A percentile compares a stretch with the other conserved stretches of the same genome.
Conservation (phyloP, 2,888 invertebrate genomes). For the Bruchidius siliquastri region DNA sequence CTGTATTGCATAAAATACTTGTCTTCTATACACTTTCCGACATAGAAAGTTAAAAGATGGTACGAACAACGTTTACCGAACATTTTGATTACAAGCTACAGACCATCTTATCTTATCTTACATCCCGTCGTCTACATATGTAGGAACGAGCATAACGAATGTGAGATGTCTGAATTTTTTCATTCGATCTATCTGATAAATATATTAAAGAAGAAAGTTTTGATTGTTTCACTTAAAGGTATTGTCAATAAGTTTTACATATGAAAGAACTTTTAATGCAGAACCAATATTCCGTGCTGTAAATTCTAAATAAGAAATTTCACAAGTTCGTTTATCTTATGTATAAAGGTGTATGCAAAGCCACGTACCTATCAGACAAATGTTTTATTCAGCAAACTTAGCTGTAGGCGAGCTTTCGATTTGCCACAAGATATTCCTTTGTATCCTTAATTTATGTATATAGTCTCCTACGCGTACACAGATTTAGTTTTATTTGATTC, state of each 20-base stretch:
- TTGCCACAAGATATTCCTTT: background rate
- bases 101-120: no score
- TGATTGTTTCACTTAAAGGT: background rate
- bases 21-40: no score
- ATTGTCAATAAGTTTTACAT: background rate
- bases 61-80: no score
- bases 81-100: no score
- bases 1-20: no score
- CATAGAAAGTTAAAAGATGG: no score
- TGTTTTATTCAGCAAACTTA: background rate
- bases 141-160: no score
- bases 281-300: background rate
- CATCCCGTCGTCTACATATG: no score
- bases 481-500: background rate
- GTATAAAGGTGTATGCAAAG: background rate
- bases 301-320: background rate
- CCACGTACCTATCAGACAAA: background rate
- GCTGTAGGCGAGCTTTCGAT: background rate
- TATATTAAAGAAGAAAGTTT: background rate
- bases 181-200: no score
- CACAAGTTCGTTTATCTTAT: background rate
- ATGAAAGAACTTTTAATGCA: background rate
- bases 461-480: background rate
- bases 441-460: background rate
- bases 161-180: no score